phyloP scores from a whole-genome alignment of 2,113 vertebrate genomes.

The Syngnathus typhle region DNA sequence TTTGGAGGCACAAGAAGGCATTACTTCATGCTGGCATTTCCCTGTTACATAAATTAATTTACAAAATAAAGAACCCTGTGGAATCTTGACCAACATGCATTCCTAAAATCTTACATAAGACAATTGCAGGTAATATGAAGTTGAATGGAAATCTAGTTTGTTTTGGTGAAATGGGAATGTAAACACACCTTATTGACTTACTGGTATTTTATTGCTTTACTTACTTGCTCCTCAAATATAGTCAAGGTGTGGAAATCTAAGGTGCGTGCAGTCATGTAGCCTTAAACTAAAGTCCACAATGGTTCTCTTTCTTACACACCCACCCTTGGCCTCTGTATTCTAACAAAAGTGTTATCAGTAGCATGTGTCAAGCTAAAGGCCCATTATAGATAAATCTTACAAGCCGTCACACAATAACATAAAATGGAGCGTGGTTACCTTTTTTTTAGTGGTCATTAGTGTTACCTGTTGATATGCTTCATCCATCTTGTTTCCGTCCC shows the following conservation, averaged over 20 bases:
- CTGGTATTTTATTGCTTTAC: too few relatives aligned
- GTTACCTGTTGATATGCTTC: not conserved
- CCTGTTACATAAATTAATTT: too few relatives aligned
- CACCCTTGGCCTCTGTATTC: not conserved
- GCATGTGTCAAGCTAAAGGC: not conserved
- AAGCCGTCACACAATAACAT: not conserved
- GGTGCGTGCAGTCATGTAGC: not conserved
- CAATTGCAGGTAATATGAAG: not conserved
- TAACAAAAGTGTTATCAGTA: conserved; percentile 17
- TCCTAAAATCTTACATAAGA: not conserved
- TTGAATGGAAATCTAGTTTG: too few relatives aligned
- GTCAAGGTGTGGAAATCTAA: not conserved
- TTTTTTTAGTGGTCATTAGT: not conserved
- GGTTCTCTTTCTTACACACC: conserved; percentile 14
- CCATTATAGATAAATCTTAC: not conserved
- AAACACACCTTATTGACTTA: too few relatives aligned
- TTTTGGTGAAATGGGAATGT: too few relatives aligned
- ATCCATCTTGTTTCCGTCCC: not conserved
- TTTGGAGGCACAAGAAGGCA: too few relatives aligned
- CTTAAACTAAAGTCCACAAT: conserved; percentile 23
- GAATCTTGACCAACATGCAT: not conserved
- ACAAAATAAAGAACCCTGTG: too few relatives aligned
- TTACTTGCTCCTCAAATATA: conserved; percentile 1
- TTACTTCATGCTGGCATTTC: too few relatives aligned
- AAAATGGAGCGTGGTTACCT: not conserved